These are phyloP conservation scores for Subacronicta megacephala DNA, from an alignment of 2,888 invertebrate species.

Conservation along the genomic window DNA sequence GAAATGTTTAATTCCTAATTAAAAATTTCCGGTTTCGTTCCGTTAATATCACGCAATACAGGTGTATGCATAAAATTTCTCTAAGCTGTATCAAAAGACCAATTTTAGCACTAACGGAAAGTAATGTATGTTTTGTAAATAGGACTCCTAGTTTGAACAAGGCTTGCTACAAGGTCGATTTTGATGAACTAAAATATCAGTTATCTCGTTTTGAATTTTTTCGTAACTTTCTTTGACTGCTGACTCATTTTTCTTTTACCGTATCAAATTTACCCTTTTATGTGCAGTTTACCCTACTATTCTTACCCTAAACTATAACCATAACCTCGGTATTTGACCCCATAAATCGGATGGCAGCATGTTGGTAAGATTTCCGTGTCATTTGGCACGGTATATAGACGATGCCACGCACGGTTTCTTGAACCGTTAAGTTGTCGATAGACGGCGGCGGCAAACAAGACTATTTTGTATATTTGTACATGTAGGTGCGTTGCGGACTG, in stretches of 20 bases:
- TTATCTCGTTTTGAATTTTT: too few species aligned
- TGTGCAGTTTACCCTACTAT: background rate
- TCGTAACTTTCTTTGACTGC: too few species aligned
- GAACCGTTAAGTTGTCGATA: slow-evolving; percentile 42
- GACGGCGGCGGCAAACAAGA: slow-evolving; percentile 1
- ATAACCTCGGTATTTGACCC: slow-evolving; percentile 31
- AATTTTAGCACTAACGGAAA: background rate
- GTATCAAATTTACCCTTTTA: background rate
- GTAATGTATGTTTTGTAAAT: background rate
- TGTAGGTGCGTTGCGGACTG: too few species aligned
- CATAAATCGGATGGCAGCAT: slow-evolving; percentile 47
- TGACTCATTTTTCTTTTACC: background rate
- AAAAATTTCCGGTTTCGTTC: slow-evolving; percentile 1
- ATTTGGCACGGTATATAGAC: slow-evolving; percentile 42
- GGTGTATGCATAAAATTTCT: background rate
- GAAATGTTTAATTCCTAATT: slow-evolving; percentile 4
- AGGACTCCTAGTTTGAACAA: background rate
- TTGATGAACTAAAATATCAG: too few species aligned
- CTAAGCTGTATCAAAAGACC: background rate
- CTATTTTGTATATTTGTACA: background rate
- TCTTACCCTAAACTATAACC: slow-evolving; percentile 14
- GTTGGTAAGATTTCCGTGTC: slow-evolving; percentile 51
- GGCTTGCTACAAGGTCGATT: too few species aligned
- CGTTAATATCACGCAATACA: background rate
- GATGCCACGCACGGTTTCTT: slow-evolving; percentile 24